Evolutionary conservation across 1,140 invertebrate genomes (phyloP).

Genomic region (Drosophila auraria): DNA sequence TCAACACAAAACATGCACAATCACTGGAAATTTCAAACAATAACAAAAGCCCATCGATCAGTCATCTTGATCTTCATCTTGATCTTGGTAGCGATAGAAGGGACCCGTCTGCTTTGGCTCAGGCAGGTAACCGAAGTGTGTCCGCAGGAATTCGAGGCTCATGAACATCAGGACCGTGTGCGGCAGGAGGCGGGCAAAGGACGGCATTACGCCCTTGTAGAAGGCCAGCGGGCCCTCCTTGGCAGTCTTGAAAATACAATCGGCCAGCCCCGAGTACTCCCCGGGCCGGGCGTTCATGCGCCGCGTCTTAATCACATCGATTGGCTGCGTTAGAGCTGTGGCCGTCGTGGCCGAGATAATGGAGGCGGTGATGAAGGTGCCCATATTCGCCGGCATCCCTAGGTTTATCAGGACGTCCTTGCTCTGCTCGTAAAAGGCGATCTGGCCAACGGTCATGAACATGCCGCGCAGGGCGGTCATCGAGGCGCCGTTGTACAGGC

Average conservation of each 20-base stretch:
- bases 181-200: conserved; percentile 97
- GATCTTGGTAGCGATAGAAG: not conserved
- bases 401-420: conserved; percentile 30
- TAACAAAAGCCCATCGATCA: not conserved
- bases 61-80: not conserved
- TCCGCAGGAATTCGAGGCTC: conserved; percentile 96
- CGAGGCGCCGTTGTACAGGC: conserved; percentile 94
- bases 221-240: conserved; percentile 96
- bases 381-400: conserved; percentile 30
- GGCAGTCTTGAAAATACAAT: conserved; percentile 93
- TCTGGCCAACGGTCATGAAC: conserved; percentile 98
- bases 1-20: not conserved
- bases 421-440: conserved; percentile 96
- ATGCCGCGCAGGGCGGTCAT: conserved; percentile 95
- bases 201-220: conserved; percentile 98
- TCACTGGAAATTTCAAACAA: not conserved
- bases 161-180: conserved; percentile 99
- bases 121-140: conserved; percentile 90
- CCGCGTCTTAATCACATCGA: conserved; percentile 98
- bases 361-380: conserved; percentile 85
- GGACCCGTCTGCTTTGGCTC: conserved; percentile 18
- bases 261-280: conserved; percentile 91
- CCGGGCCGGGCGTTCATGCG: conserved; percentile 98
- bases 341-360: conserved; percentile 91
- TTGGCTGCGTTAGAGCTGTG: conserved; percentile 97